Conservation (phyloP, 2,888 invertebrate genomes). For the Standfussiana lucernea region DNA sequence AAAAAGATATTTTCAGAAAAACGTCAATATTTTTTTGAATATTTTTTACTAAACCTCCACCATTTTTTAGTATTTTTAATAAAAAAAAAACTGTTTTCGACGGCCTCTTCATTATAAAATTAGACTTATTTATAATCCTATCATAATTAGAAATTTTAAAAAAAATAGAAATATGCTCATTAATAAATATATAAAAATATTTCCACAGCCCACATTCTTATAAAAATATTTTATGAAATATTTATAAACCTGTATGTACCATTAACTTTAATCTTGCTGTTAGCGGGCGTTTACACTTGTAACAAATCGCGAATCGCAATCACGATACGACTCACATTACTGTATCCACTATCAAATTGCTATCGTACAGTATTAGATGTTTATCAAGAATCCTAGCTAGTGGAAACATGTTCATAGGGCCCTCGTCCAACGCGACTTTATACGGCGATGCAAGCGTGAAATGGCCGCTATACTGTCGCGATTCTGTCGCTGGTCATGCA, state of each 20-base stretch:
- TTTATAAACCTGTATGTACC: constrained; percentile 22
- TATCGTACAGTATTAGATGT: constrained; percentile 51
- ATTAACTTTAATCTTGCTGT: constrained; percentile 18
- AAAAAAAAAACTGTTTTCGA: constrained; percentile 43
- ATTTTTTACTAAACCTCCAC: constrained; percentile 27
- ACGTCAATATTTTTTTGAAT: constrained; percentile 3
- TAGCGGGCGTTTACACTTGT: constrained; percentile 23
- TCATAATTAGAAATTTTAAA: neutral
- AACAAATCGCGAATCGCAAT: constrained; percentile 41
- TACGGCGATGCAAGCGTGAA: neutral
- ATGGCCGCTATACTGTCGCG: neutral
- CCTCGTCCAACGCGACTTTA: neutral
- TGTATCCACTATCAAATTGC: constrained; percentile 40
- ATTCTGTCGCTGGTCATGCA: neutral
- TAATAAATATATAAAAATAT: constrained; percentile 7
- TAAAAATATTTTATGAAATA: constrained; percentile 39
- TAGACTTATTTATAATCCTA: constrained; percentile 11
- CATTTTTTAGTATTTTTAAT: constrained; percentile 37
- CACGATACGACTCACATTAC: constrained; percentile 37
- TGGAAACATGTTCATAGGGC: constrained; percentile 26
- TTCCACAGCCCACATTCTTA: neutral
- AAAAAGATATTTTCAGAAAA: constrained; percentile 10
- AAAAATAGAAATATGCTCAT: constrained; percentile 57
- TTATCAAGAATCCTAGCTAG: constrained; percentile 36
- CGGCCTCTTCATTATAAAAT: constrained; percentile 49